Percentiles rank a stretch among this genome's conserved stretches.
phyloP scores from a whole-genome alignment of 2,113 vertebrate genomes.

The Rhegmatorhina hoffmannsi region DNA sequence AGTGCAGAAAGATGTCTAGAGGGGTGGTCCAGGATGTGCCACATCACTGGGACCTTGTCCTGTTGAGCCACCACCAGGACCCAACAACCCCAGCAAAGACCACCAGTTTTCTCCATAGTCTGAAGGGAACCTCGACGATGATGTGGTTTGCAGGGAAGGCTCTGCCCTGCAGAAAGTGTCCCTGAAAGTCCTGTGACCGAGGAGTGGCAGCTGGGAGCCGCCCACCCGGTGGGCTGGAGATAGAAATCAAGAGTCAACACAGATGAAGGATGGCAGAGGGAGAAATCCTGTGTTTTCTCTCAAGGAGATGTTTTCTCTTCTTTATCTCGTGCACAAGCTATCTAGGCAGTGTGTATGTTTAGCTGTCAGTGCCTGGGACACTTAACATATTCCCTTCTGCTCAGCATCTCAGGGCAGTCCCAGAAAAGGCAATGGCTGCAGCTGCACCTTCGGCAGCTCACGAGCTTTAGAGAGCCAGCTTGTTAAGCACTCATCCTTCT shows the following conservation, averaged over 20 bases:
- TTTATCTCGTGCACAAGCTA: slow-evolving; percentile 6
- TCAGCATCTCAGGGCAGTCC: not conserved
- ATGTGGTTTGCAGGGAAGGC: not conserved
- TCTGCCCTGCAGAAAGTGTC: not conserved
- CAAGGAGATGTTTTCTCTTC: slow-evolving; percentile 33
- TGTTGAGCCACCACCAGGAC: accelerated
- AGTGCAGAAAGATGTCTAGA: not conserved
- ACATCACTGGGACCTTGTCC: accelerated
- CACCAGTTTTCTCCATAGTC: not conserved
- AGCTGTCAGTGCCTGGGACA: slow-evolving; percentile 17
- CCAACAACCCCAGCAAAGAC: not conserved
- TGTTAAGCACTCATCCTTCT: not conserved
- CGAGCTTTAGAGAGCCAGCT: not conserved
- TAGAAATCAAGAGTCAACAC: not conserved
- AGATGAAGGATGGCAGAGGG: not conserved
- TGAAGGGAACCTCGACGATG: accelerated
- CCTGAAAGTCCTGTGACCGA: accelerated
- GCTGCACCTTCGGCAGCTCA: not conserved
- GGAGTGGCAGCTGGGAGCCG: not conserved
- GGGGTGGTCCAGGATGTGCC: not conserved
- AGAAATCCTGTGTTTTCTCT: slow-evolving; percentile 31
- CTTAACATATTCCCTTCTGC: not conserved
- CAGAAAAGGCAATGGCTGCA: not conserved
- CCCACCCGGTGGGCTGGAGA: not conserved
- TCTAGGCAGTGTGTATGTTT: not conserved